Base-by-base conservation (phyloP, 2,888 invertebrate genomes). In the Sipunculus nudus region DNA sequence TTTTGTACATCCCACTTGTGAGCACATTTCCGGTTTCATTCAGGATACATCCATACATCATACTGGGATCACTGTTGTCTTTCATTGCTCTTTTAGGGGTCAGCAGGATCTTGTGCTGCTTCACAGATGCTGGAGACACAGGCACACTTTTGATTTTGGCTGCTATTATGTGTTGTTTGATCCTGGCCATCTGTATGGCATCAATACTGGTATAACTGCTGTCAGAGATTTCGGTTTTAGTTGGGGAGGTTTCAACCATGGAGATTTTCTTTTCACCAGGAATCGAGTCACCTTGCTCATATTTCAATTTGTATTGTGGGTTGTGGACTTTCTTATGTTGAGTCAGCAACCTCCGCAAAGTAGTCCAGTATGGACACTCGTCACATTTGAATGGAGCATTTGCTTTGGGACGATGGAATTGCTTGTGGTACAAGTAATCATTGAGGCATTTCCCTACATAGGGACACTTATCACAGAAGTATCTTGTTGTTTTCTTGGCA, bases 401-500 rank as follows among this genome's bases (percentile, higher is more conserved):
- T 53, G 89, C 87, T 60, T 80, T 81, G 0, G 89, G 89, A 39
- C 89, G 87, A 78, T 94, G 94, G 79, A 93, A 91, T 77, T 93
- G 92, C 77, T 92, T 92, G 78, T 94, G 94, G 78, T 93, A 92
- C 78, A 91, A 88, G 82, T 89, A 92, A 81, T 93, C 93, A 28
- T 92, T 92, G 81, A 92, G 92, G 79, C 91, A 92, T 78, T 92
- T 92, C 39, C 92, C 92, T 69, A 91, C 90, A 79, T 92, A 93
- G 0, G 94, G 93, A 81, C 94, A 94, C 56, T 89, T 88, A 4
- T 88, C 87, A 78, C 94, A 94, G 77, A 88, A 88, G 80, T 92
- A 92, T 63, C 91, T 88, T 76, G 92, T 76, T 21, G 5, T 45
- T 16, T 26, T 26, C 38, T 48, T 40, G 26, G 19, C 41, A 23